Percentiles rank a stretch among this genome's conserved stretches.
These are phyloP conservation scores for Hyposoter didymator DNA, from an alignment of 2,888 invertebrate species.

Conservation along the genomic window DNA sequence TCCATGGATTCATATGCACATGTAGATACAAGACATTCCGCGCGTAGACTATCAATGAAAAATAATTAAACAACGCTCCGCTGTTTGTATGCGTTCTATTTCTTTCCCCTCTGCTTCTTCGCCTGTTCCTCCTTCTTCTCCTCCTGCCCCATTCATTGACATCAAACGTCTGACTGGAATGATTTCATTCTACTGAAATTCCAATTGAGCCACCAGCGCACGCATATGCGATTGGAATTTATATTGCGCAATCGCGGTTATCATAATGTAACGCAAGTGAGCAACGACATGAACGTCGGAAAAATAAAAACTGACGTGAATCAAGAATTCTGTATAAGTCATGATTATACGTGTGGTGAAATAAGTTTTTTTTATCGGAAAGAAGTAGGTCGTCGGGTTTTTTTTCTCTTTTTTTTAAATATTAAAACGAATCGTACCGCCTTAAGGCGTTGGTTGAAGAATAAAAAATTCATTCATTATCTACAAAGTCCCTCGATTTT, in stretches of 20 bases:
- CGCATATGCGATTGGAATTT: slow-evolving; percentile 26
- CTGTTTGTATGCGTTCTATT: slow-evolving; percentile 1
- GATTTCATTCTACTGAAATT: slow-evolving; percentile 58
- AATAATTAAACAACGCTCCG: slow-evolving; percentile 20
- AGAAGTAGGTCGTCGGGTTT: not conserved
- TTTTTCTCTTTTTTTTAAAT: no score
- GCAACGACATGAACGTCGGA: not conserved
- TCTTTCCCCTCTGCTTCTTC: not conserved
- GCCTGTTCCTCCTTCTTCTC: no score
- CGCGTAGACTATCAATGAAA: slow-evolving; percentile 34
- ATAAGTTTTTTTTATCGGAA: not conserved
- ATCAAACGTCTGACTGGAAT: slow-evolving; percentile 30
- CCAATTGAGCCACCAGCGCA: slow-evolving; percentile 24
- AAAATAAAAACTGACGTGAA: not conserved
- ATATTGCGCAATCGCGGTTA: slow-evolving; percentile 32
- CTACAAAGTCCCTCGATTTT: not conserved
- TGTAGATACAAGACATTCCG: slow-evolving; percentile 25
- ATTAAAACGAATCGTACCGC: not conserved
- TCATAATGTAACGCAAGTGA: slow-evolving; percentile 5
- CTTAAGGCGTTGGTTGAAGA: no score
- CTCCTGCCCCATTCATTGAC: not conserved
- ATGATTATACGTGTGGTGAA: not conserved
- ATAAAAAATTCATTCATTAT: not conserved
- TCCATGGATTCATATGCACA: slow-evolving; percentile 31
- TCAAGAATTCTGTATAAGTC: not conserved